Evolutionary conservation across 2,113 vertebrate genomes (phyloP).

Genomic region (Atlantisia rogersi): DNA sequence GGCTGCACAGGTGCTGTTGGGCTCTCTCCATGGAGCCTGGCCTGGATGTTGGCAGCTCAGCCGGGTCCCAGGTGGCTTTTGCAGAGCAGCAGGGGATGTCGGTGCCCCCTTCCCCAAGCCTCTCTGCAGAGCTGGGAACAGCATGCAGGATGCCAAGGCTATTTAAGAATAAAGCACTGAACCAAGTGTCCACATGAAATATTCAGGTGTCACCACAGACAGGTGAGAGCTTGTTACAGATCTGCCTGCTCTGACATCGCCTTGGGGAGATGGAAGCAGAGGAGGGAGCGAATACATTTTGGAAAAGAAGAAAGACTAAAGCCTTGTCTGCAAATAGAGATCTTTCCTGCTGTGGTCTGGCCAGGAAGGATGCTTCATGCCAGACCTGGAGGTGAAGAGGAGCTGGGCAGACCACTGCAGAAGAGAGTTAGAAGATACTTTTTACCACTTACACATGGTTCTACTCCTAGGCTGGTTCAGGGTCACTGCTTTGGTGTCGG

Average conservation of each 20-base stretch:
- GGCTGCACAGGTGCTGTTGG: neutral
- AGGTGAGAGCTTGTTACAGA: neutral
- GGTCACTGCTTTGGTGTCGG: neutral
- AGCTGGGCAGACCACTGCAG: neutral
- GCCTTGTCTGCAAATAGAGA: neutral
- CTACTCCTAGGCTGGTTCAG: neutral
- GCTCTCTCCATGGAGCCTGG: neutral
- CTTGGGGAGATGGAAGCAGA: neutral
- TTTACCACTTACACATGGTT: neutral
- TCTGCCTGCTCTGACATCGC: neutral
- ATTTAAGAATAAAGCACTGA: neutral
- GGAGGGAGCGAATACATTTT: neutral
- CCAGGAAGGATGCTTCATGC: neutral
- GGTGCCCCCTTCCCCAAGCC: neutral
- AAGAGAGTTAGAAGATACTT: neutral
- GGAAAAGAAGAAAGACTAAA: neutral
- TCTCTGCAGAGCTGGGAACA: neutral
- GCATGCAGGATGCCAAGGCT: neutral
- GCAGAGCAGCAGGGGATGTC: neutral
- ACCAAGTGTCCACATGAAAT: constrained; percentile 15
- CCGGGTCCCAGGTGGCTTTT: neutral
- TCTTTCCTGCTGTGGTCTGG: neutral
- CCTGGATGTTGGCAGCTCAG: neutral
- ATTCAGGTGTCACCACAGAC: neutral
- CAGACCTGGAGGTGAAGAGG: neutral